Evolutionary conservation across 2,113 vertebrate genomes (phyloP).

Genomic region (Ameiurus melas): DNA sequence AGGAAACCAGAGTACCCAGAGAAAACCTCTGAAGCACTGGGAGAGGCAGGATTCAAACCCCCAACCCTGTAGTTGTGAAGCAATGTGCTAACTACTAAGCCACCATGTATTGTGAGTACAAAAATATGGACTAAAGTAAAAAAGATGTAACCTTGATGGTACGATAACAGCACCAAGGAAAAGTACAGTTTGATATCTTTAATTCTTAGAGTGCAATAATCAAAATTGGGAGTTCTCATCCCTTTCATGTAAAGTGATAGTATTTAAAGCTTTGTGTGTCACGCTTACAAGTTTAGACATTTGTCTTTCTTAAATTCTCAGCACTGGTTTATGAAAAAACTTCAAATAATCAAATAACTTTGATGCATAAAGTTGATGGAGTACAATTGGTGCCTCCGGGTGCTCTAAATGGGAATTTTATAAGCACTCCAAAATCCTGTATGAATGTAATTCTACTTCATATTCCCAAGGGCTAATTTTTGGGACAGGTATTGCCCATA

Average conservation of each 20-base stretch:
- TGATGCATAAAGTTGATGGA: neutral
- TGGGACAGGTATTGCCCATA: neutral
- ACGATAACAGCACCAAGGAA: neutral
- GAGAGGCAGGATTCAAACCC: too few relatives aligned
- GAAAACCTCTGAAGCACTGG: too few relatives aligned
- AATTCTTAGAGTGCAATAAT: neutral
- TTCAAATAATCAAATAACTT: neutral
- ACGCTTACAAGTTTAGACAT: neutral
- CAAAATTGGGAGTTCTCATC: neutral
- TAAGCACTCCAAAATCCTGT: neutral
- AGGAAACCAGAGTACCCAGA: too few relatives aligned
- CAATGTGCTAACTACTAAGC: too few relatives aligned
- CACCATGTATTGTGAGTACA: too few relatives aligned
- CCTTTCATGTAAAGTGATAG: neutral
- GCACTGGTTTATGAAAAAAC: neutral
- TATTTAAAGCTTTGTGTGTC: neutral
- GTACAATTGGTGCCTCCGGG: neutral
- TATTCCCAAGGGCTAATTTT: neutral
- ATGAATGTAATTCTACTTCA: neutral
- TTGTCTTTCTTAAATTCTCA: neutral
- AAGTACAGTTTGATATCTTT: neutral
- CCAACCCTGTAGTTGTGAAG: too few relatives aligned
- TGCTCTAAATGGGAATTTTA: neutral
- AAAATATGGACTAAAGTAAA: neutral
- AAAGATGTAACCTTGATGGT: neutral